These are phyloP conservation scores for Podabrus alpinus DNA, from an alignment of 2,888 invertebrate species.

Conservation along the genomic window DNA sequence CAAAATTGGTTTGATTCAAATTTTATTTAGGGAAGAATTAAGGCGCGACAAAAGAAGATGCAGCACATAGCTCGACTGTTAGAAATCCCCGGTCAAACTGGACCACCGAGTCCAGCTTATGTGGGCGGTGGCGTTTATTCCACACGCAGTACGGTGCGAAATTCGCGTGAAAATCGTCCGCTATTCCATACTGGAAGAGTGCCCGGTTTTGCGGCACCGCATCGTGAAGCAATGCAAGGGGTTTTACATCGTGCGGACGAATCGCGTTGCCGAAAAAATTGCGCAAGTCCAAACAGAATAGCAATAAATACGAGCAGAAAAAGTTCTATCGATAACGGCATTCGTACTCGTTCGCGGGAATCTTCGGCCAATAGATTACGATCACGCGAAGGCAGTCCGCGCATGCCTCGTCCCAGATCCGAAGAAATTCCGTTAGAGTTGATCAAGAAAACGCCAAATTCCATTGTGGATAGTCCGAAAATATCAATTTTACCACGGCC, in stretches of 20 bases:
- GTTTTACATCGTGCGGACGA: constrained; percentile 50
- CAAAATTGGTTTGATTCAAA: neutral
- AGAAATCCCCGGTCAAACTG: constrained; percentile 73
- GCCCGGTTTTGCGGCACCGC: constrained; percentile 55
- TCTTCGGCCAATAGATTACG: constrained; percentile 52
- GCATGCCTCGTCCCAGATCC: constrained; percentile 72
- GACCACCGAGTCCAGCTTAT: constrained; percentile 57
- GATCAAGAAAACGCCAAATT: constrained; percentile 65
- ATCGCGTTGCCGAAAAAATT: constrained; percentile 38
- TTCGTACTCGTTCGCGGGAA: constrained; percentile 36
- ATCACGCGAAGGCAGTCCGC: constrained; percentile 74
- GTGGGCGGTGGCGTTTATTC: constrained; percentile 48
- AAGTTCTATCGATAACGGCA: constrained; percentile 35
- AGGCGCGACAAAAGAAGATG: constrained; percentile 96
- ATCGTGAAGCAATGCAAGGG: constrained; percentile 52
- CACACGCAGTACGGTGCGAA: constrained; percentile 47
- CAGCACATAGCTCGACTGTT: constrained; percentile 90
- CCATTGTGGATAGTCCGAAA: constrained; percentile 55
- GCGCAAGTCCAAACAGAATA: constrained; percentile 46
- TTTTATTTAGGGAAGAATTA: constrained; percentile 74
- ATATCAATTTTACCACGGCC: constrained; percentile 53
- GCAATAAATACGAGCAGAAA: constrained; percentile 33
- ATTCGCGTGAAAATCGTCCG: constrained; percentile 49
- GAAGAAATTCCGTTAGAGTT: constrained; percentile 83
- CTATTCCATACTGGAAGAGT: constrained; percentile 51